These are phyloP conservation scores for Terrapene triunguis DNA, from an alignment of 2,113 vertebrate genomes.

Conservation along the genomic window DNA sequence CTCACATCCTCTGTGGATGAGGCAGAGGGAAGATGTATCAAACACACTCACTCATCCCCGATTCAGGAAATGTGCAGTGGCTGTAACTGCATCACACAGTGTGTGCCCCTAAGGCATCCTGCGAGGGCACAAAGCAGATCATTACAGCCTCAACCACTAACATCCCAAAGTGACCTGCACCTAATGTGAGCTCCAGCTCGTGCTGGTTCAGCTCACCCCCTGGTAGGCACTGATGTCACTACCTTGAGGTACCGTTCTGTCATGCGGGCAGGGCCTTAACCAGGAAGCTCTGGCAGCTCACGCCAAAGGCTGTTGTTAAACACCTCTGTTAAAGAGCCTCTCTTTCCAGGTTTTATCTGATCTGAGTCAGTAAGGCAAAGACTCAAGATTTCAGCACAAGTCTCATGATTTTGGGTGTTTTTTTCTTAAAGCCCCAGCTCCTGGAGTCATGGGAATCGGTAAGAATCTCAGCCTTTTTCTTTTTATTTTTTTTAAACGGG, in stretches of 20 bases:
- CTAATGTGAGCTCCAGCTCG: not conserved
- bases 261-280: not conserved
- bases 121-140: not conserved
- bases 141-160: not conserved
- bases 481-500: not conserved
- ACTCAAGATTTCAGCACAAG: accelerated
- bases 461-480: not conserved
- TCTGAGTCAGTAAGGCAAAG: not conserved
- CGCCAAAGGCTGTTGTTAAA: not conserved
- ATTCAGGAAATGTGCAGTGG: not conserved
- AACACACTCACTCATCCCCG: not conserved
- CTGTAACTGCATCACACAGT: not conserved
- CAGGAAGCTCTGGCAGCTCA: not conserved
- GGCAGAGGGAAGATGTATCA: not conserved
- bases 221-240: not conserved
- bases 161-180: not conserved
- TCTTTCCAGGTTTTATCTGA: not conserved
- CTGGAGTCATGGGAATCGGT: accelerated
- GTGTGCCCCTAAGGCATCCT: not conserved
- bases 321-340: accelerated
- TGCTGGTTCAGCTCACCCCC: too few species aligned
- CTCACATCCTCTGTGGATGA: not conserved
- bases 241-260: not conserved
- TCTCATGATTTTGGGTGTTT: accelerated
- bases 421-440: not conserved